phyloP scores from a whole-genome alignment of 2,888 invertebrate genomes.

The Yponomeuta malinellus region DNA sequence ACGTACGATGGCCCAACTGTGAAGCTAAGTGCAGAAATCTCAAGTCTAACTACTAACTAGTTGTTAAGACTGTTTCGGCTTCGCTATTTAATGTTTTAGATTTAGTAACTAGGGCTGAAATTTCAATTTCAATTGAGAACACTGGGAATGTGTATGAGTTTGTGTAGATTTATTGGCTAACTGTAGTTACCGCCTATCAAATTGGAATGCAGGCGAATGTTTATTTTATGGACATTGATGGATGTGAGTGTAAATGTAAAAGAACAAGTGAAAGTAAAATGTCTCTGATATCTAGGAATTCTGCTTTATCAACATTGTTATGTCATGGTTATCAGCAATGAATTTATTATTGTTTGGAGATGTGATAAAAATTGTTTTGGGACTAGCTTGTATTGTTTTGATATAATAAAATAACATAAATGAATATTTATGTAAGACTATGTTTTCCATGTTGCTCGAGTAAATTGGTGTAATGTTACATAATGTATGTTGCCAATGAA shows the following conservation, averaged over 20 bases:
- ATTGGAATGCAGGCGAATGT: neutral
- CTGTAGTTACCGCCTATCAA: neutral
- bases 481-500: neutral
- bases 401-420: neutral
- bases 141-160: too few species aligned
- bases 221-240: neutral
- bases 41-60: too few species aligned
- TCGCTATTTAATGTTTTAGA: too few species aligned
- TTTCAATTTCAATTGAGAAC: too few species aligned
- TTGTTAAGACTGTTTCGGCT: too few species aligned
- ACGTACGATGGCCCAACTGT: too few species aligned
- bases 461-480: neutral
- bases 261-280: slow-evolving; percentile 1
- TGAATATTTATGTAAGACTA: neutral
- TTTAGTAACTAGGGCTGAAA: too few species aligned
- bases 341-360: slow-evolving; percentile 8
- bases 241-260: neutral
- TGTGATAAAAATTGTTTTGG: slow-evolving; percentile 1
- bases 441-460: neutral
- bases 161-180: too few species aligned
- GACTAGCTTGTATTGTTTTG: neutral
- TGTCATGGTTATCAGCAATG: neutral
- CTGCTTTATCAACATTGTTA: neutral
- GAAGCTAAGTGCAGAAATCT: too few species aligned
- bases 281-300: neutral